Percentiles rank a stretch among this genome's conserved stretches.
These are phyloP conservation scores for Progne subis DNA, from an alignment of 2,113 vertebrate species.

Conservation along the genomic window DNA sequence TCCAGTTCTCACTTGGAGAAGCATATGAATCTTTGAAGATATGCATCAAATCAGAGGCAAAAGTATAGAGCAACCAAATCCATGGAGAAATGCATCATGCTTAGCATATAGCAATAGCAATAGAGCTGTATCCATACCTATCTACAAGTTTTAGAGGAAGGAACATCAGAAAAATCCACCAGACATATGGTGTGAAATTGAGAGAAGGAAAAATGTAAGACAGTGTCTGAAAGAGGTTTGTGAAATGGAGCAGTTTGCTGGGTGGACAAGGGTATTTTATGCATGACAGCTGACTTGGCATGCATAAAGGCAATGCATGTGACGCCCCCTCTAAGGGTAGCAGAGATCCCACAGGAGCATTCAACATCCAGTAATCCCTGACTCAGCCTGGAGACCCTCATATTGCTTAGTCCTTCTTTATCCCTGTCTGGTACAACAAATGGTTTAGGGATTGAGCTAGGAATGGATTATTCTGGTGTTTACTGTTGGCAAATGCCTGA, in stretches of 20 bases:
- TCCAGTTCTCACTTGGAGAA: background rate
- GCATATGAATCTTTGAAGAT: background rate
- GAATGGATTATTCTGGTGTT: background rate
- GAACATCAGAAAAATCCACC: background rate
- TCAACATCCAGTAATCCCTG: background rate
- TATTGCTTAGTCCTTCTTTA: background rate
- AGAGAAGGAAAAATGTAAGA: background rate
- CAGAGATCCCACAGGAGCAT: background rate
- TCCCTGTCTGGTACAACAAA: background rate
- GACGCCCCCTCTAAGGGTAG: background rate
- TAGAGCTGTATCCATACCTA: background rate
- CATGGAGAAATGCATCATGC: background rate
- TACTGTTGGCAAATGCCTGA: background rate
- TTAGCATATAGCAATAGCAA: background rate
- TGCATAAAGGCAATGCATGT: background rate
- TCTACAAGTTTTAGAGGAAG: background rate
- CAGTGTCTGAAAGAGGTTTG: background rate
- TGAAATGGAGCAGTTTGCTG: background rate
- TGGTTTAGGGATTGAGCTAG: background rate
- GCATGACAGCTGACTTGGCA: background rate
- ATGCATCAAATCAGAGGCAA: background rate
- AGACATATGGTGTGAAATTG: background rate
- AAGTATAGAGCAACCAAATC: background rate
- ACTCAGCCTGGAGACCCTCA: background rate
- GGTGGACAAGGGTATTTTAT: background rate